phyloP scores from a whole-genome alignment of 2,797 vertebrate genomes.

The Myotis findleyi region DNA sequence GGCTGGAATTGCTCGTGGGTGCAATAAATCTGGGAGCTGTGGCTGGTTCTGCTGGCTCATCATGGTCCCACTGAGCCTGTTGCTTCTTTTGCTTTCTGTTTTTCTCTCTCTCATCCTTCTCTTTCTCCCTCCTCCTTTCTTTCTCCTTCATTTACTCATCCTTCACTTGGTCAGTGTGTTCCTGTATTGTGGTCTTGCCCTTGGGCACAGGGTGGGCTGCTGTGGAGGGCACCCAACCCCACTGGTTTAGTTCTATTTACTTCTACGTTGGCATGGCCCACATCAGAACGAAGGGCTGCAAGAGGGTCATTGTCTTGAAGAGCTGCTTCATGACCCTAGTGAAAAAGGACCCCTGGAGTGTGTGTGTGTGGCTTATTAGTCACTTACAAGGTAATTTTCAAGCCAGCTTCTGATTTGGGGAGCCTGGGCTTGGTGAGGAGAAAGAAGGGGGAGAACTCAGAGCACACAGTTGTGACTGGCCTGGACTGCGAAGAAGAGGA shows the following conservation, averaged over 20 bases:
- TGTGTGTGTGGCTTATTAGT: neutral
- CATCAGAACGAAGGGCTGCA: neutral
- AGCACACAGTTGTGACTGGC: accelerated
- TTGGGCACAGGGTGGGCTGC: neutral
- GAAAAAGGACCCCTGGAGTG: neutral
- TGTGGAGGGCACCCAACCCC: neutral
- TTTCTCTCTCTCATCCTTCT: neutral
- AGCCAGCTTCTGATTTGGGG: neutral
- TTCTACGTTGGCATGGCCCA: neutral
- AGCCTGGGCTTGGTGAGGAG: neutral
- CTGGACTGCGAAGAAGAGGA: neutral
- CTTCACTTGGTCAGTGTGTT: neutral
- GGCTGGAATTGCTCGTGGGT: neutral
- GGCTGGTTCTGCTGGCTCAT: neutral
- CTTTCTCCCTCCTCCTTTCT: neutral
- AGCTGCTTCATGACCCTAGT: neutral
- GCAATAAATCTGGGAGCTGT: neutral
- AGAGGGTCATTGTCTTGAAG: neutral
- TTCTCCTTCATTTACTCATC: neutral
- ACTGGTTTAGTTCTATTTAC: neutral
- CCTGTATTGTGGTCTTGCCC: neutral
- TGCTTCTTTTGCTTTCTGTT: neutral
- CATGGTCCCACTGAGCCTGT: neutral
- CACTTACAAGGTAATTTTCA: neutral
- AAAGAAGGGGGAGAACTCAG: neutral